phyloP scores from a whole-genome alignment of 2,113 vertebrate species.

The Xiphophorus maculatus region DNA sequence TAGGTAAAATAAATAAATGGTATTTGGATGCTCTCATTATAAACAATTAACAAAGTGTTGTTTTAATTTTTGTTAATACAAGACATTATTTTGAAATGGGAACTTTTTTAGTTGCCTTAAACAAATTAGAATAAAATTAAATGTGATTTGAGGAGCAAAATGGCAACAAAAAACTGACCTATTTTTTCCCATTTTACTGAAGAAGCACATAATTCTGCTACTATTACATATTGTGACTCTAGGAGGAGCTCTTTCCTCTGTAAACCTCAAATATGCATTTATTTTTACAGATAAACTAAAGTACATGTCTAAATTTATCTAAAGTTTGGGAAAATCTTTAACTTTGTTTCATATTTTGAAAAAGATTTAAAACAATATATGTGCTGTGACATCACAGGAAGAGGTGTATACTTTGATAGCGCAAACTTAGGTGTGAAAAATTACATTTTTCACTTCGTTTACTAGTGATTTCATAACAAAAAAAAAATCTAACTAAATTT shows the following conservation, averaged over 20 bases:
- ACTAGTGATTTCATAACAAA: neutral
- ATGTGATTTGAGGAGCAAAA: too few relatives aligned
- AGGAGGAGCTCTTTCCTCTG: neutral
- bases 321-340: neutral
- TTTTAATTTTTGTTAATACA: neutral
- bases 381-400: neutral
- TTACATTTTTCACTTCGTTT: neutral
- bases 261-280: neutral
- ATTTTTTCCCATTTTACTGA: neutral
- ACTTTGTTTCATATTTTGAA: neutral
- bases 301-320: neutral
- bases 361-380: neutral
- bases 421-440: too few relatives aligned
- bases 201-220: neutral
- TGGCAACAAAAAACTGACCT: too few relatives aligned
- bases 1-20: neutral
- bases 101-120: neutral
- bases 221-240: neutral
- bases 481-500: neutral
- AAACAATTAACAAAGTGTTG: neutral
- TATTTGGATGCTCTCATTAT: neutral
- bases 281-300: neutral
- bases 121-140: too few relatives aligned
- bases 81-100: neutral
- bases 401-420: neutral